Conservation (phyloP, 2,888 invertebrate genomes). For the Trichopoda pennipes region DNA sequence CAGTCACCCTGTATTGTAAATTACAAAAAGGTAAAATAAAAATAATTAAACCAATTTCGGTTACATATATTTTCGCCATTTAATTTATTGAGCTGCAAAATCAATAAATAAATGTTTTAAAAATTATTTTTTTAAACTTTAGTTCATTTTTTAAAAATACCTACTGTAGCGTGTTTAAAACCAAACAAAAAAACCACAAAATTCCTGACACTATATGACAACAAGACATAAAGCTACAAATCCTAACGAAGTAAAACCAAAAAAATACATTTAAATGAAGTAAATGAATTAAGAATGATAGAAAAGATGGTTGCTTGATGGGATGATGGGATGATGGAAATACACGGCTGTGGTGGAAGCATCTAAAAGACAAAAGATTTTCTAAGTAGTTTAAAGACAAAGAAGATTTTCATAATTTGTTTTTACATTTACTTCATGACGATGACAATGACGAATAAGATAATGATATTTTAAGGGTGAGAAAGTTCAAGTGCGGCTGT, state of each 20-base stretch:
- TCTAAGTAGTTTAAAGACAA: slow-evolving; percentile 61
- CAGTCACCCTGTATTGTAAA: too few species aligned
- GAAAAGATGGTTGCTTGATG: slow-evolving; percentile 2
- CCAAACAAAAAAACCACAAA: not conserved
- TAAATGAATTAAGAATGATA: slow-evolving; percentile 55
- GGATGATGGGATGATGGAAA: too few species aligned
- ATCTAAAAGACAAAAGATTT: slow-evolving; percentile 59
- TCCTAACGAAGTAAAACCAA: slow-evolving; percentile 36
- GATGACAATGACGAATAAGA: slow-evolving; percentile 25
- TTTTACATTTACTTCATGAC: slow-evolving; percentile 31
- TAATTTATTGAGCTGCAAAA: too few species aligned
- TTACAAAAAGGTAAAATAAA: too few species aligned
- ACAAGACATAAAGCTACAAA: slow-evolving; percentile 43
- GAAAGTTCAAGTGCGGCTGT: slow-evolving; percentile 39
- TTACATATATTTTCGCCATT: too few species aligned
- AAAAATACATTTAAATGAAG: slow-evolving; percentile 59
- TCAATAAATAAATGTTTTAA: too few species aligned
- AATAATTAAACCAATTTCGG: too few species aligned
- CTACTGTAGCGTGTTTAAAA: not conserved
- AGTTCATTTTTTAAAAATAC: not conserved
- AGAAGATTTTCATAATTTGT: slow-evolving; percentile 59
- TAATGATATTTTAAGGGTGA: slow-evolving; percentile 20
- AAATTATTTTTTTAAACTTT: too few species aligned
- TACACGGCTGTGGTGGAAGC: not conserved
- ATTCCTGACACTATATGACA: slow-evolving; percentile 53